Percentiles rank a stretch among this genome's conserved stretches.
phyloP scores from a whole-genome alignment of 1,140 invertebrate species.

The Megalopta genalis region DNA sequence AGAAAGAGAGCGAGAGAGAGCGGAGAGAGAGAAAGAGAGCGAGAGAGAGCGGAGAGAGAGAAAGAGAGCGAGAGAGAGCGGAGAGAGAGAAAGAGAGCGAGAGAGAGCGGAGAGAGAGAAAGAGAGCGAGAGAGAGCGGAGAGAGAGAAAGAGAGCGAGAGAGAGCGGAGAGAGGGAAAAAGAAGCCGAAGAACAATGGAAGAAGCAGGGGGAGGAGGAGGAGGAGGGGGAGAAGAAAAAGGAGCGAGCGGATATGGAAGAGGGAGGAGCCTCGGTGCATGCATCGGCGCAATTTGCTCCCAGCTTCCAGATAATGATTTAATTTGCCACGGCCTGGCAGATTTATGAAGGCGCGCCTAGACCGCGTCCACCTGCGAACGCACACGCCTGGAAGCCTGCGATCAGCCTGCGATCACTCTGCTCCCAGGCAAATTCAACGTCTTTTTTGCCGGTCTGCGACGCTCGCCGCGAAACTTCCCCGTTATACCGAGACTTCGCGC shows the following conservation, averaged over 20 bases:
- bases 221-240: neutral
- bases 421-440: constrained; percentile 1
- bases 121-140: no score
- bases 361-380: constrained; percentile 43
- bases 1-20: no score
- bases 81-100: no score
- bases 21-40: no score
- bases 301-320: constrained; percentile 75
- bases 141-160: constrained; percentile 11
- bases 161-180: neutral
- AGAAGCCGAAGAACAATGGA: constrained; percentile 38
- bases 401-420: neutral
- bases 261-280: constrained; percentile 40
- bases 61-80: no score
- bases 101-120: no score
- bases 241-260: neutral
- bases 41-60: no score
- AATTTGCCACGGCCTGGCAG: constrained; percentile 70
- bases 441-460: neutral
- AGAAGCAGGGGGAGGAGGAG: neutral
- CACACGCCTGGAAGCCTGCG: neutral
- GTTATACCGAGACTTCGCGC: no score
- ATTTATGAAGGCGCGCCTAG: constrained; percentile 71
- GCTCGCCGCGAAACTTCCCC: no score
- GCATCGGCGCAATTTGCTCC: constrained; percentile 70